Base-by-base conservation (phyloP, 2,797 vertebrate species). In the Heteromormyrus szaboi region DNA sequence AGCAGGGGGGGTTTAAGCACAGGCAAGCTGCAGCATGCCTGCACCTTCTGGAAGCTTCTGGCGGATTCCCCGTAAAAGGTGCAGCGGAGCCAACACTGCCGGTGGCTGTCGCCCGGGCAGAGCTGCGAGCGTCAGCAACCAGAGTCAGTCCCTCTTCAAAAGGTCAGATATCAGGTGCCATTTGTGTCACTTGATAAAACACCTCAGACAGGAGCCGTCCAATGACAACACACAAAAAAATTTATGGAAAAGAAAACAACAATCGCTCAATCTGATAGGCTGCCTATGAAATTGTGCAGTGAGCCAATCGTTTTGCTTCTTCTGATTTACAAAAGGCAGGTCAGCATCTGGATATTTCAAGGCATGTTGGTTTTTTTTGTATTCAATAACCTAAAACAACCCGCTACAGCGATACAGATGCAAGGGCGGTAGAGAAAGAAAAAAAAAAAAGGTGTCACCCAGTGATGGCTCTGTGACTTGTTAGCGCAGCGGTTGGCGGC, bases 91-190 rank as follows among this genome's bases (percentile, higher is more conserved):
- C 44, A 41, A 7, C 33, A 41, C 41, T 81, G 37, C 41, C 14
- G 76, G 33, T 81, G 76, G 44, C 76, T 17, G 2, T 83, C 4
- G n/a, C 79, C 17, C 7, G 19, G 87, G 19, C 9, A 17, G 87
- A 22, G 9, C 25, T 48, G 19, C 25, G 0, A 29, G 41, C 4
- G 54, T 48, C 79, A 62, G n/a, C 41, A 33, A 17, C 53, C 91
- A 89, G 91, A 90, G 91, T 2, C 72, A 76, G 72, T 41, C 29
- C 90, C 92, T 92, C 92, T 90, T 92, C 93, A 93, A 95, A 95
- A 95, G 95, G 95, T 96, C 94, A 95, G 95, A 95, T 95, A 94
- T 95, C 95, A 95, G 93, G 95, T 93, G 94, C 93, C 92, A 94
- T 95, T 92, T 79, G 72, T 19, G 72, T 79, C 33, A 17, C 72